phyloP scores from a whole-genome alignment of 37 sponge, comb jelly and placozoan species.

The Geodia barretti region DNA sequence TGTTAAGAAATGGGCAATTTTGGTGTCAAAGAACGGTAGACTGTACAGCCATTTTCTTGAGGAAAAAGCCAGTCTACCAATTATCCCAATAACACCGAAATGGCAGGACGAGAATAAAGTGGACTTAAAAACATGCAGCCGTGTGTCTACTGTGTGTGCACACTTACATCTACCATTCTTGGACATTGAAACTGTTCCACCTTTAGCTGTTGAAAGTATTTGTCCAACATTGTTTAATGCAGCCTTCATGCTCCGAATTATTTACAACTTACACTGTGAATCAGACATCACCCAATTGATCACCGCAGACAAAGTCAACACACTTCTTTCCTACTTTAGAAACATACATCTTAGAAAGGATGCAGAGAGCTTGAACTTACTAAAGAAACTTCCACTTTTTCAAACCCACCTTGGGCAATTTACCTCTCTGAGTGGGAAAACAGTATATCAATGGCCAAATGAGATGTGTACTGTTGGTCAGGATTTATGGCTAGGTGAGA shows the following conservation, averaged over 20 bases:
- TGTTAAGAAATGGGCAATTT: conserved; percentile 25
- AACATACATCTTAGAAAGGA: conserved; percentile 12
- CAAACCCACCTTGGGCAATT: conserved; percentile 19
- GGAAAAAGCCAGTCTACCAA: not conserved
- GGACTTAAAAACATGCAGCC: not conserved
- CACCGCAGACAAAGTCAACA: not conserved
- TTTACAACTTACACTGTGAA: conserved; percentile 2
- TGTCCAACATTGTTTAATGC: conserved; percentile 28
- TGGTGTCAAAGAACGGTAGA: conserved; percentile 9
- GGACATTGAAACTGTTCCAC: not conserved
- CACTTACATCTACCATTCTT: conserved; percentile 33
- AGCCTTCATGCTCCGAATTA: not conserved
- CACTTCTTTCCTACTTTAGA: conserved; percentile 30
- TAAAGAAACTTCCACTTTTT: conserved; percentile 51
- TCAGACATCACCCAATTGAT: not conserved
- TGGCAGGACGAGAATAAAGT: not conserved
- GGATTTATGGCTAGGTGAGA: conserved; percentile 20
- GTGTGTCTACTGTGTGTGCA: not conserved
- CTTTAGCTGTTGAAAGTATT: not conserved
- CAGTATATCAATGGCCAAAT: conserved; percentile 37
- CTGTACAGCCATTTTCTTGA: not conserved
- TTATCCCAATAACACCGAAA: not conserved
- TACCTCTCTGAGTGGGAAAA: conserved; percentile 4
- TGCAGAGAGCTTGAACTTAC: not conserved
- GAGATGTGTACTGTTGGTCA: conserved; percentile 7